These are phyloP conservation scores for Podargus strigoides DNA, from an alignment of 2,797 vertebrate genomes.

Conservation along the genomic window DNA sequence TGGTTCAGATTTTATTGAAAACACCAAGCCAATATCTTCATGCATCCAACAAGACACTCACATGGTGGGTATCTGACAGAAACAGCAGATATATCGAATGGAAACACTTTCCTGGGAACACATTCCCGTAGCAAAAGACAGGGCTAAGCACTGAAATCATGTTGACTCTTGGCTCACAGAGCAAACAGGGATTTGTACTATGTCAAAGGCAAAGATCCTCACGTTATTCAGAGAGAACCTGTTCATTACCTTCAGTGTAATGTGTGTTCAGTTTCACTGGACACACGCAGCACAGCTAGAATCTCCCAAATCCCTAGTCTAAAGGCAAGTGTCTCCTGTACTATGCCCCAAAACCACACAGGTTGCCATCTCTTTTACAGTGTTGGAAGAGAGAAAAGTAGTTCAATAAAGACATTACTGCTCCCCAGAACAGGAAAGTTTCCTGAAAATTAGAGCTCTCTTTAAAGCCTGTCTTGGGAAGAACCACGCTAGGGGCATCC, in stretches of 20 bases:
- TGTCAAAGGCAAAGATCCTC: not conserved
- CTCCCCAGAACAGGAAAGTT: not conserved
- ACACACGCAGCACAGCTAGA: not conserved
- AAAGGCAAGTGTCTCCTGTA: rapidly evolving
- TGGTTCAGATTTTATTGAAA: not conserved
- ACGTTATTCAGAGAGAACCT: not conserved
- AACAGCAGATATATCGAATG: rapidly evolving
- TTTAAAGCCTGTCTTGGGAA: not conserved
- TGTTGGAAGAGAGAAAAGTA: not conserved
- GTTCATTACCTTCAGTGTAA: no score
- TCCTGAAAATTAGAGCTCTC: not conserved
- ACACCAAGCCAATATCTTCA: not conserved
- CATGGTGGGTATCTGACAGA: not conserved
- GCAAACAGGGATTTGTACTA: not conserved
- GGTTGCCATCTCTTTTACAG: not conserved
- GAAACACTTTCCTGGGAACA: not conserved
- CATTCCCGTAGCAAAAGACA: not conserved
- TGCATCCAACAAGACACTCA: no score
- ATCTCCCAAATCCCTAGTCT: not conserved
- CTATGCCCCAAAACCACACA: rapidly evolving
- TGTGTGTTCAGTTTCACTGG: not conserved
- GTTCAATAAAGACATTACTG: rapidly evolving
- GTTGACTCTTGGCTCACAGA: not conserved
- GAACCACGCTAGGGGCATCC: rapidly evolving
- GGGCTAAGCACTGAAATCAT: not conserved